Base-by-base conservation (phyloP, 2,797 vertebrate genomes). In the Nyctalus aviator region DNA sequence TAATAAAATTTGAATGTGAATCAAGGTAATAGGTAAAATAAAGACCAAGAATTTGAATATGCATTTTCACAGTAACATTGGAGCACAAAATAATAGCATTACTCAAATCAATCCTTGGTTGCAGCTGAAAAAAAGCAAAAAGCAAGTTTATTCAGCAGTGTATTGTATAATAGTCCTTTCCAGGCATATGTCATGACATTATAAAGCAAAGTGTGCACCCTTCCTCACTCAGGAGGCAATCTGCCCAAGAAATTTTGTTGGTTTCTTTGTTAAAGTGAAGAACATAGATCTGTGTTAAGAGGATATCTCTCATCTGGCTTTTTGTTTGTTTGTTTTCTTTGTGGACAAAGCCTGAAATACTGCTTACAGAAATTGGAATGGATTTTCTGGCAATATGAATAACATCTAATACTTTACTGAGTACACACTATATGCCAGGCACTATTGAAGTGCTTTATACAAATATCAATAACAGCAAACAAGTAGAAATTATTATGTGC, bases 61-160 rank as follows among this genome's bases (percentile, higher is more conserved):
- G 21, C 5, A 73, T 46, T 53, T 93, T 91, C 71, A 68, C 35
- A 84, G 37, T 27, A 48, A 73, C 30, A 73, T 11, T 37, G 72
- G 10, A 11, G 18, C 2, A 50, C 30, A 55, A 3, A 30, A 13
- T 75, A 81, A 88, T 20, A 64, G n/a, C 41, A 79, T 72, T 72
- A 37, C 44, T 75, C 76, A 66, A 88, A 94, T 64, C 1, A 94
- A 83, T 92, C 88, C 48, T 90, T 94, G 37, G 23, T 87, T 72
- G 32, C n/a, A 94, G 68, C 55, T 79, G 30, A 66, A 21, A 69
- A 64, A 91, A 94, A 93, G 20, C 71, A 46, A 68, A 93, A 94
- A 59, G 11, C 30, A 73, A 78, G 32, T 73, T 88, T 90, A 71
- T 57, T 44, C 12, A 77, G 44, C 14, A 32, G 32, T 5, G 2